phyloP scores from a whole-genome alignment of 30 jellyfish, hydroid and myxozoan genomes.

The Catostylus mosaicus region DNA sequence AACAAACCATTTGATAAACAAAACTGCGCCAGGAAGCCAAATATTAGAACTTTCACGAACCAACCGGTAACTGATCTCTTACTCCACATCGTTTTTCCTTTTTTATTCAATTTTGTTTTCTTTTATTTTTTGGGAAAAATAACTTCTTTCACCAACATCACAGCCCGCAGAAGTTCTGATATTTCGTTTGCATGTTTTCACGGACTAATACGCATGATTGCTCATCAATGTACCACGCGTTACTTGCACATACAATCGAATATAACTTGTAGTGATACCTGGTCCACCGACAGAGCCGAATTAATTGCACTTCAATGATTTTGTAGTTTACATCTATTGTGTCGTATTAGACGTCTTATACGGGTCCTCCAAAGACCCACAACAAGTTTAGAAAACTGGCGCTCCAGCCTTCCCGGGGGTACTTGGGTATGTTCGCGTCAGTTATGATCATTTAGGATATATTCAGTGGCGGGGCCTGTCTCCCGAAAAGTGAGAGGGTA shows the following conservation, averaged over 20 bases:
- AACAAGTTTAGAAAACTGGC: too few relatives aligned
- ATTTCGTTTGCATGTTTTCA: constrained; percentile 21
- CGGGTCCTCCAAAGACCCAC: too few relatives aligned
- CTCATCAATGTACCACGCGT: constrained; percentile 42
- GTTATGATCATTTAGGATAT: too few relatives aligned
- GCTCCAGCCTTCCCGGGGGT: too few relatives aligned
- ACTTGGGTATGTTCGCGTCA: too few relatives aligned
- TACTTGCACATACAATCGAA: constrained; percentile 3
- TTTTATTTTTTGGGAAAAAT: background rate
- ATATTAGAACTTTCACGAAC: background rate
- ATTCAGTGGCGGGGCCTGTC: too few relatives aligned
- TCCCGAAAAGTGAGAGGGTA: too few relatives aligned
- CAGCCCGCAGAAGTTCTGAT: background rate
- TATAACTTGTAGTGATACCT: too few relatives aligned
- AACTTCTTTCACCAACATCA: background rate
- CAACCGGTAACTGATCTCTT: background rate
- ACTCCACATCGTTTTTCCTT: background rate
- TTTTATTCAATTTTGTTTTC: background rate
- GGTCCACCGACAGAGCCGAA: too few relatives aligned
- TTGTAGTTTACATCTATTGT: too few relatives aligned
- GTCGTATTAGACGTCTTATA: too few relatives aligned
- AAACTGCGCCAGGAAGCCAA: background rate
- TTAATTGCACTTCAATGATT: too few relatives aligned
- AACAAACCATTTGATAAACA: constrained; percentile 6
- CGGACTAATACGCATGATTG: constrained; percentile 27